Conservation (phyloP, 1,140 invertebrate species). For the Zaprionus africanus region DNA sequence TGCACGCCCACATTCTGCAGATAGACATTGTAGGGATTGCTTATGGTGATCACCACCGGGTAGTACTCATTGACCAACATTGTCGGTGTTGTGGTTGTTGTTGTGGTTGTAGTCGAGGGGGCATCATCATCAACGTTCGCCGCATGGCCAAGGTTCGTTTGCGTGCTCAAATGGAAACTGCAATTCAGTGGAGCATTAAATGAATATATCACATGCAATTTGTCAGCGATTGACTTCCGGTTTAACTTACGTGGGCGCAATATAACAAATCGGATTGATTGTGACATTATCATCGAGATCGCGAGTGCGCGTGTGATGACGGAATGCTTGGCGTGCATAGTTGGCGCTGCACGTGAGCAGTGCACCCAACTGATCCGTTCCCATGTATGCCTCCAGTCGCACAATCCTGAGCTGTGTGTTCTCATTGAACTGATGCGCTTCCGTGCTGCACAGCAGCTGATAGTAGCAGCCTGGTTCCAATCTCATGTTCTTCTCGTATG, state of each 20-base stretch:
- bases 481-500: constrained; percentile 69
- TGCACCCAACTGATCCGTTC: constrained; percentile 72
- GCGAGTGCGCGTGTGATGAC: constrained; percentile 72
- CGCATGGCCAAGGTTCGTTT: constrained; percentile 73
- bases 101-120: constrained; percentile 1
- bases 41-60: constrained; percentile 71
- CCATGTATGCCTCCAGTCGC: constrained; percentile 75
- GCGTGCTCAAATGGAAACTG: constrained; percentile 83
- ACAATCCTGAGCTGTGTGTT: constrained; percentile 78
- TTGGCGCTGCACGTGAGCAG: constrained; percentile 68
- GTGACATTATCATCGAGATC: constrained; percentile 82
- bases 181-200: constrained; percentile 55
- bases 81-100: constrained; percentile 40
- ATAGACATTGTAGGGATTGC: constrained; percentile 78
- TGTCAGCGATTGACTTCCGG: constrained; percentile 44
- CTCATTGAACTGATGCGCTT: constrained; percentile 79
- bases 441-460: constrained; percentile 70
- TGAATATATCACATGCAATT: constrained; percentile 41
- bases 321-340: constrained; percentile 64
- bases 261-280: constrained; percentile 81
- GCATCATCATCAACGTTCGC: constrained; percentile 11
- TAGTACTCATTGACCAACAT: constrained; percentile 84
- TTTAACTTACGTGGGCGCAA: constrained; percentile 83
- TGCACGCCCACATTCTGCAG: constrained; percentile 78
- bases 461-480: constrained; percentile 75